phyloP scores from a whole-genome alignment of 2,797 vertebrate species.

The Thaleichthys pacificus region DNA sequence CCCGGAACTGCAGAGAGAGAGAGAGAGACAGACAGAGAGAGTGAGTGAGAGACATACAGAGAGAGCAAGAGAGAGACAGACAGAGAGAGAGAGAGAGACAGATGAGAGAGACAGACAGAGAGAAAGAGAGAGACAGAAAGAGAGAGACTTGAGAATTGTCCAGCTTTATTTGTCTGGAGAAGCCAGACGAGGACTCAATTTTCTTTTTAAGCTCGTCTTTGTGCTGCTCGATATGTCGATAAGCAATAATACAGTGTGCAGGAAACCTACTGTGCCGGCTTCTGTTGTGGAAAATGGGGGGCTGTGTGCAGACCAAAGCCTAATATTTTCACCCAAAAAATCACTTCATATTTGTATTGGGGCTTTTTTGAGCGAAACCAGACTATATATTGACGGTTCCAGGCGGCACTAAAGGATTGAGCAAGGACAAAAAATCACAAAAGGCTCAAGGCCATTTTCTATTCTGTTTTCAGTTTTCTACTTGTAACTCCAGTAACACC shows the following conservation, averaged over 20 bases:
- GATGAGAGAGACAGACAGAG: neutral
- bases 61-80: neutral
- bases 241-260: slow-evolving; percentile 9
- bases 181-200: neutral
- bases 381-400: neutral
- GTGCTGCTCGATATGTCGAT: slow-evolving; percentile 5
- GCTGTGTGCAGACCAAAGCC: neutral
- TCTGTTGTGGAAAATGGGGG: slow-evolving; percentile 4
- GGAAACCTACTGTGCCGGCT: neutral
- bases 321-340: neutral
- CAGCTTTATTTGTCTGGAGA: neutral
- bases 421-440: neutral
- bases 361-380: neutral
- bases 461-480: neutral
- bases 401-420: neutral
- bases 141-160: neutral
- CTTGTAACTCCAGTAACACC: neutral
- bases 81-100: neutral
- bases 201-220: neutral
- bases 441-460: no score
- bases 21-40: slow-evolving; percentile 13
- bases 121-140: no score
- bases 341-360: neutral
- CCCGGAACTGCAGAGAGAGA: slow-evolving; percentile 82
- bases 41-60: slow-evolving; percentile 23